Percentiles rank a stretch among this genome's conserved stretches.
Conservation (phyloP, 2,113 vertebrate genomes). For the Heterocephalus glaber region DNA sequence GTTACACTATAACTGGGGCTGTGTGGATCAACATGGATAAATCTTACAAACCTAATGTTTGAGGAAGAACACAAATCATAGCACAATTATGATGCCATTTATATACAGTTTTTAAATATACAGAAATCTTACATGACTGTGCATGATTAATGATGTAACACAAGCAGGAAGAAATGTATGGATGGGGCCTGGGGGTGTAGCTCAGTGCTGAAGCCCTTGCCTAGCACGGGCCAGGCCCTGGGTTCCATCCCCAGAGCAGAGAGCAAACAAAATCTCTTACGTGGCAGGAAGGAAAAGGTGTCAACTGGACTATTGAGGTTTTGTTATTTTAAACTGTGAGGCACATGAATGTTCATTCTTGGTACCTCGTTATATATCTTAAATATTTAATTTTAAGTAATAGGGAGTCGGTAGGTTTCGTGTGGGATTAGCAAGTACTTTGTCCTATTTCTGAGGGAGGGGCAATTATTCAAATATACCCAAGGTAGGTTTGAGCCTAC, state of each 20-base stretch:
- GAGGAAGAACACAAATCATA: constrained; percentile 10
- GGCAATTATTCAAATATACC: background rate
- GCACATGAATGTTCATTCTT: background rate
- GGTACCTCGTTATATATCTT: background rate
- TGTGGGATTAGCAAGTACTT: background rate
- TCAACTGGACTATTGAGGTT: background rate
- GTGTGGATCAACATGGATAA: background rate
- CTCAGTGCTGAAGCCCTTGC: background rate
- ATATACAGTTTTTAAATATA: background rate
- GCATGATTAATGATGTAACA: background rate
- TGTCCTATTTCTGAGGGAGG: background rate
- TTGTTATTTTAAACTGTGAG: background rate
- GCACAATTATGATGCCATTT: background rate
- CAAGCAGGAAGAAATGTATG: background rate
- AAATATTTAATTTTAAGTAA: constrained; percentile 26
- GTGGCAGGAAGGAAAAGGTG: background rate
- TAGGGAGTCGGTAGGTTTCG: background rate
- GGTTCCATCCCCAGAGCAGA: background rate
- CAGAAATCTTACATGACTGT: background rate
- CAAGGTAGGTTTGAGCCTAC: background rate
- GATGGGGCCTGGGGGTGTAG: background rate
- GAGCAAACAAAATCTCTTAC: too few species aligned
- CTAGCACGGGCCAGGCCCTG: background rate
- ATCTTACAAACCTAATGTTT: background rate
- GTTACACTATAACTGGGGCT: background rate